Percentiles rank a stretch among this genome's conserved stretches.
phyloP scores from a whole-genome alignment of 2,888 invertebrate species.

The Drosophila melanosoma region DNA sequence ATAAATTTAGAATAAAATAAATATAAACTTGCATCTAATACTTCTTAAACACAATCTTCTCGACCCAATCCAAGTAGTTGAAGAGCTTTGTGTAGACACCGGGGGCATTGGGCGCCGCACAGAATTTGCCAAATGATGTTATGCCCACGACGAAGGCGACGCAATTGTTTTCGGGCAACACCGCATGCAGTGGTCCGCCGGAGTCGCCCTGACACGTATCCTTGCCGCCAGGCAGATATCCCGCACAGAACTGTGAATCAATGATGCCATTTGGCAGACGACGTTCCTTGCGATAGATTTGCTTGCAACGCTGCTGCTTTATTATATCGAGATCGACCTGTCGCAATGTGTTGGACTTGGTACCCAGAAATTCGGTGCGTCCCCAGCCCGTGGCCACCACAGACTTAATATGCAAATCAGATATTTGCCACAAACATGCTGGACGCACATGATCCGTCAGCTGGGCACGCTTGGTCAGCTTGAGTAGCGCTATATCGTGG shows the following conservation, averaged over 20 bases:
- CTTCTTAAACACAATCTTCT: constrained; percentile 79
- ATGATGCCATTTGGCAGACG: constrained; percentile 83
- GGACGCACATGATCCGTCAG: constrained; percentile 81
- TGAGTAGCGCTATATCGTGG: constrained; percentile 87
- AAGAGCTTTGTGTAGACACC: constrained; percentile 84
- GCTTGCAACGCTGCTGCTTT: constrained; percentile 75
- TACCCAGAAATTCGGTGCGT: constrained; percentile 79
- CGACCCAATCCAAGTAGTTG: constrained; percentile 84
- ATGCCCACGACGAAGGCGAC: constrained; percentile 84
- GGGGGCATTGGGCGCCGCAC: constrained; percentile 82
- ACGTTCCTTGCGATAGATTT: constrained; percentile 78
- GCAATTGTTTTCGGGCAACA: constrained; percentile 82
- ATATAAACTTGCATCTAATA: constrained; percentile 20
- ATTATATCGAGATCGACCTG: constrained; percentile 84
- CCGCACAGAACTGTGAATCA: constrained; percentile 85
- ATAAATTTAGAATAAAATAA: background rate
- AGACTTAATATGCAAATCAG: constrained; percentile 66
- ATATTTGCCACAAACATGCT: constrained; percentile 84
- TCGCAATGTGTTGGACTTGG: constrained; percentile 82
- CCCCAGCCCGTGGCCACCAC: constrained; percentile 84
- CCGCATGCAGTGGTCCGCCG: constrained; percentile 83
- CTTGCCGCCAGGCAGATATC: constrained; percentile 83
- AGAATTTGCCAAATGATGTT: constrained; percentile 84
- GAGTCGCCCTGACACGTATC: constrained; percentile 85
- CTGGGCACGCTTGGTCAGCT: constrained; percentile 80